Evolutionary conservation across 2,888 invertebrate genomes (phyloP).

Genomic region (Orchesellides sinensis): DNA sequence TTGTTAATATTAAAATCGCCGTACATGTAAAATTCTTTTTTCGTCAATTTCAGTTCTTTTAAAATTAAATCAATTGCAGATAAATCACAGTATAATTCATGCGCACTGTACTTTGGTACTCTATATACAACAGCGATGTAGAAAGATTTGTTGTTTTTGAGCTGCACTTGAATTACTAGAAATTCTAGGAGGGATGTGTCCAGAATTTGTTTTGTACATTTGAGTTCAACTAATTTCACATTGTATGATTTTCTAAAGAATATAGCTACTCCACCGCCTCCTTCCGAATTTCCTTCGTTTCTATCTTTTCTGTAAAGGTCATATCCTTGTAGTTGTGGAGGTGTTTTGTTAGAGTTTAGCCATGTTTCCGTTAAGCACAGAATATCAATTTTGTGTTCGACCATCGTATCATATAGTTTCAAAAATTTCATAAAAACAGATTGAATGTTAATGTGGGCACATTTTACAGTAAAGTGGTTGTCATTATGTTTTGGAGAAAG

Average conservation of each 20-base stretch:
- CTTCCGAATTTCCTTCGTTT: neutral
- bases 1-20: constrained; percentile 3
- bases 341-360: neutral
- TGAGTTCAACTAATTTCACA: neutral
- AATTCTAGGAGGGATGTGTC: neutral
- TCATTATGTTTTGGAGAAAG: no score
- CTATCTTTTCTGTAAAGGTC: neutral
- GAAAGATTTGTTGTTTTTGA: neutral
- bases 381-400: neutral
- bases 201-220: neutral
- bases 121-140: neutral
- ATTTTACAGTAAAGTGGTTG: no score
- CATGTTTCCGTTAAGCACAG: constrained; percentile 1
- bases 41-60: neutral
- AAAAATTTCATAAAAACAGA: neutral
- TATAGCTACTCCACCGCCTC: constrained; percentile 8
- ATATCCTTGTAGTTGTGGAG: neutral
- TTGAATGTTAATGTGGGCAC: neutral
- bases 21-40: neutral
- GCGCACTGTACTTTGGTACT: neutral
- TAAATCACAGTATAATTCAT: neutral
- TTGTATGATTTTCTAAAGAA: neutral
- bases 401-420: neutral
- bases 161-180: neutral
- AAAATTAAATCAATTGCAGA: neutral